Percentiles rank a stretch among this genome's conserved stretches.
These are phyloP conservation scores for Dynastes maya DNA, from an alignment of 2,888 invertebrate genomes.

Conservation along the genomic window DNA sequence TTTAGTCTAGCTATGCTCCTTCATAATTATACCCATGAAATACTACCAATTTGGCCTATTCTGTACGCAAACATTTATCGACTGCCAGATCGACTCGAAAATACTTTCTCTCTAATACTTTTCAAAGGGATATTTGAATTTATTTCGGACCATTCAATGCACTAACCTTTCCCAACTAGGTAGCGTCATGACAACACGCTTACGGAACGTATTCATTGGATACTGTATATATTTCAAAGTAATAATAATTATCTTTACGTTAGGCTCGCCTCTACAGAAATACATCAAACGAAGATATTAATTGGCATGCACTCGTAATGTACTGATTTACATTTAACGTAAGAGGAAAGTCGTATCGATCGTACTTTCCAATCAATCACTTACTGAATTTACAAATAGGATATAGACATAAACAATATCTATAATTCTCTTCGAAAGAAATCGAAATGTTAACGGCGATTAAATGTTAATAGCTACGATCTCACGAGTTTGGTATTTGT, in stretches of 20 bases:
- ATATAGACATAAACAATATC: conserved; percentile 7
- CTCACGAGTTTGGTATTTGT: conserved; percentile 48
- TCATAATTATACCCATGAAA: no score
- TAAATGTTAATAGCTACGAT: conserved; percentile 43
- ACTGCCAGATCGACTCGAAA: no score
- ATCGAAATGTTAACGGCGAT: conserved; percentile 40
- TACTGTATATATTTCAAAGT: not conserved
- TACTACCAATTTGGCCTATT: no score
- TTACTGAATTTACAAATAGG: conserved; percentile 15
- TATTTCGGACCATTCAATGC: no score
- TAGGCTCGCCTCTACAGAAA: not conserved
- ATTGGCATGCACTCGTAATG: not conserved
- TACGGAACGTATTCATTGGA: no score
- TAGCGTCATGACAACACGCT: no score
- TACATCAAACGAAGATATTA: not conserved
- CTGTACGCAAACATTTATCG: no score
- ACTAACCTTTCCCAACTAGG: no score
- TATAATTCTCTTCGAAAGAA: conserved; percentile 4
- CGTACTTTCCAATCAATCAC: conserved; percentile 19
- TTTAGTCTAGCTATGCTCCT: no score
- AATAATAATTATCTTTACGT: not conserved
- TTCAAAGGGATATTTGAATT: no score
- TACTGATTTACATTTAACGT: not conserved
- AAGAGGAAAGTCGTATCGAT: not conserved
- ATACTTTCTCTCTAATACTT: no score